Conservation (phyloP, 2,888 invertebrate species). For the Sarcophaga variegata region DNA sequence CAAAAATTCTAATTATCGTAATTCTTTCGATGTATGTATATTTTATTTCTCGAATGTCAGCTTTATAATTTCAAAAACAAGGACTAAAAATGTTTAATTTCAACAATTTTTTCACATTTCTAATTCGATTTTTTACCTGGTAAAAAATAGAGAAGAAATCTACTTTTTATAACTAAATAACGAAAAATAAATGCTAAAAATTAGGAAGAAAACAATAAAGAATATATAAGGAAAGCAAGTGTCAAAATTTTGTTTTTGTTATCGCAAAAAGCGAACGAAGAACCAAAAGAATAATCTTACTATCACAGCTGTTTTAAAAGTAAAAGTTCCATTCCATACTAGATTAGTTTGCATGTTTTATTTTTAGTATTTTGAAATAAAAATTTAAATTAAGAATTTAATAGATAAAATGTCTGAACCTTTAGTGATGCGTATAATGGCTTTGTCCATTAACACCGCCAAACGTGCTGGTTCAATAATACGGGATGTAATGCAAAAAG, state of each 20-base stretch:
- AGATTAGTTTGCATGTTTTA: neutral
- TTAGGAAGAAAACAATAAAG: too few relatives aligned
- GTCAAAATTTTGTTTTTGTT: constrained; percentile 8
- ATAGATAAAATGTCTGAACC: constrained; percentile 72
- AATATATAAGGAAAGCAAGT: constrained; percentile 3
- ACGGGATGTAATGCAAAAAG: constrained; percentile 93
- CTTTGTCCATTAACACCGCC: constrained; percentile 84
- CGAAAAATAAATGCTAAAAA: too few relatives aligned
- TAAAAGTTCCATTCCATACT: neutral
- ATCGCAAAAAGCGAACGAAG: neutral
- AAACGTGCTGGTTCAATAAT: constrained; percentile 94
- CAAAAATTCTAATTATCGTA: too few relatives aligned
- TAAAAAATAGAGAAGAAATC: too few relatives aligned
- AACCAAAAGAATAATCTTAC: neutral
- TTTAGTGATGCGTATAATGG: constrained; percentile 79
- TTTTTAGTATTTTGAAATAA: neutral
- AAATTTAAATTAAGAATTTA: neutral
- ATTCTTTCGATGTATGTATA: too few relatives aligned
- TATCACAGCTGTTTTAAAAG: neutral
- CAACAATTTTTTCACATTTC: too few relatives aligned
- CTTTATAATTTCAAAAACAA: too few relatives aligned
- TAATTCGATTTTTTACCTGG: too few relatives aligned
- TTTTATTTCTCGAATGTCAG: too few relatives aligned
- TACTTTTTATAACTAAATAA: too few relatives aligned
- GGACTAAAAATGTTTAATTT: too few relatives aligned